Evolutionary conservation across 2,113 vertebrate species (phyloP).

Genomic region (Actenoides hombroni): DNA sequence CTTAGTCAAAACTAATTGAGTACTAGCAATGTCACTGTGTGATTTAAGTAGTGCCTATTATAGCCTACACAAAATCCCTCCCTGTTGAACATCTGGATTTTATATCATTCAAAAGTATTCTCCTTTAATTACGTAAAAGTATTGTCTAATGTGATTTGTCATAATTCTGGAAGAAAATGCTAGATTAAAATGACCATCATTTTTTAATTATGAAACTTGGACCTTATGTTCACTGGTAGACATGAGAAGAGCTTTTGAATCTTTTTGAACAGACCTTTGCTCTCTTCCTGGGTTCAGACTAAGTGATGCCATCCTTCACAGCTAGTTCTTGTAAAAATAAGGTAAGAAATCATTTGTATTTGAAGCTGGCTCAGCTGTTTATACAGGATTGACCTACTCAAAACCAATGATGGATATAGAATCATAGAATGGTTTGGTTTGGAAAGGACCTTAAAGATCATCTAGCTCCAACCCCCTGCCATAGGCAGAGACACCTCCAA

Average conservation of each 20-base stretch:
- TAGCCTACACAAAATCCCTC: neutral
- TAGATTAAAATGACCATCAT: neutral
- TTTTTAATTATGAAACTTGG: neutral
- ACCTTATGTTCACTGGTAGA: neutral
- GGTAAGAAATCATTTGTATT: neutral
- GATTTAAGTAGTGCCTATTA: neutral
- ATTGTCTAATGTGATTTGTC: neutral
- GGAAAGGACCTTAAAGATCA: too few species aligned
- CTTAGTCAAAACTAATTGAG: neutral
- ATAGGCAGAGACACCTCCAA: too few species aligned
- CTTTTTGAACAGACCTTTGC: neutral
- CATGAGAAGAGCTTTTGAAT: neutral
- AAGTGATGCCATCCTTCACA: neutral
- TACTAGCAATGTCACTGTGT: neutral
- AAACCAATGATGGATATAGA: neutral
- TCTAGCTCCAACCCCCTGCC: too few species aligned
- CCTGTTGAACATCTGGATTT: conserved; percentile 17
- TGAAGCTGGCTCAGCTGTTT: neutral
- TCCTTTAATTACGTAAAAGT: neutral
- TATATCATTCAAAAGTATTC: neutral
- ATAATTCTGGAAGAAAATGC: neutral
- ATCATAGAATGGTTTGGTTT: too few species aligned
- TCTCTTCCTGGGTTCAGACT: neutral
- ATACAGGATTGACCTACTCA: neutral
- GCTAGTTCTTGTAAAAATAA: neutral